These are phyloP conservation scores for Dasyornis broadbenti DNA, from an alignment of 2,113 vertebrate species.

Conservation along the genomic window DNA sequence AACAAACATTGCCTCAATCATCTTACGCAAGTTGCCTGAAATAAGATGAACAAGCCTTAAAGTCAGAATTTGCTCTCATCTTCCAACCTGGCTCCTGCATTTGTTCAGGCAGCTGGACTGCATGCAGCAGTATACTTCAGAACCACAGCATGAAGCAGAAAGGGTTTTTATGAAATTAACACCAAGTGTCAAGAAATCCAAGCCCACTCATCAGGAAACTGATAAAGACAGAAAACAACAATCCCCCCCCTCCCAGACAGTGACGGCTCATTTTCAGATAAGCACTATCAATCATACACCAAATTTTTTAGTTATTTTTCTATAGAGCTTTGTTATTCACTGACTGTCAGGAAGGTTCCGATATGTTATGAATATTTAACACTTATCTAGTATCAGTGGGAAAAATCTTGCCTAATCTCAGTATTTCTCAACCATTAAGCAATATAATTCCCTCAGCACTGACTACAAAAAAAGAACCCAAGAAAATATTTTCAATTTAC, in stretches of 20 bases:
- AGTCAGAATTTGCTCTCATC: not conserved
- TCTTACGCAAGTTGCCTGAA: not conserved
- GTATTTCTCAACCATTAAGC: slow-evolving; percentile 12
- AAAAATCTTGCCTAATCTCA: not conserved
- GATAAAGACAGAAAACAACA: not conserved
- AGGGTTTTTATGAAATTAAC: not conserved
- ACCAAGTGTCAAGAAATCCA: not conserved
- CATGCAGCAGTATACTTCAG: not conserved
- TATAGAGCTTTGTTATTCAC: not conserved
- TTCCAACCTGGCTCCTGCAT: not conserved
- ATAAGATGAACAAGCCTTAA: not conserved
- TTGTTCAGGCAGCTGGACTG: not conserved
- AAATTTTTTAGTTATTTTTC: not conserved
- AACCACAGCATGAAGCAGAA: not conserved
- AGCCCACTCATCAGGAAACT: not conserved
- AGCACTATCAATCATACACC: not conserved
- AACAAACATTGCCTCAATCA: not conserved
- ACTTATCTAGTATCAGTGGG: not conserved
- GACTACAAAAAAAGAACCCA: not conserved
- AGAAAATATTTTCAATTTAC: not conserved
- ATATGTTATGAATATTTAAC: not conserved
- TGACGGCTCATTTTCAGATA: not conserved
- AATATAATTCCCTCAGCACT: not conserved
- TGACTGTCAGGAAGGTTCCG: not conserved
- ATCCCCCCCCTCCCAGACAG: not conserved